Evolutionary conservation across 2,113 vertebrate species (phyloP), one percentile per base, ranked within the genome.

Genomic region (Hucho hucho): DNA sequence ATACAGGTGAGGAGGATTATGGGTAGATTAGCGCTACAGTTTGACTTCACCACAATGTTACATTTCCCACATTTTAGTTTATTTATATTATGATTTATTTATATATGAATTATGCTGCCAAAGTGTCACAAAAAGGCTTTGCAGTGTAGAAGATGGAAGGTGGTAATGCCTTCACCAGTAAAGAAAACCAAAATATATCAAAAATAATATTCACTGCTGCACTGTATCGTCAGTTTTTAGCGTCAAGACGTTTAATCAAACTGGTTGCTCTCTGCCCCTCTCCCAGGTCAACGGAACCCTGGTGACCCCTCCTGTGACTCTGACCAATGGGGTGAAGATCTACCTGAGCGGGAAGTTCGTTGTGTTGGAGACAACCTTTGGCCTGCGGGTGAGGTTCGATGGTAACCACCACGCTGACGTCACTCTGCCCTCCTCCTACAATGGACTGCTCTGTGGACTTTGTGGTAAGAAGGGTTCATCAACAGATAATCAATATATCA

Each of bases 391-490:
- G 37, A 93, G 94, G 74, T 97, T 95, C 32, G 93, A 97, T 80
- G 96, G 96, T 13, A 94, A 95, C 86, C 96, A 97, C 66, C 94
- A 95, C 0, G 94, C 91, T 46, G 96, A 96, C 64, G 94, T 97
- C 28, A 93, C 91, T 3, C 70, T 96, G 73, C 94, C 94, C 0
- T 87, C 86, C 25, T 75, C 84, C 58, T 96, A 95, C 87, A 87
- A 46, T 3, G 92, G 86, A 20, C 89, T 91, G 24, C 91, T 97
- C 70, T 97, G 96, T 68, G 96, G 96, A 73, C 85, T 97, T 73
- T 97, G 96, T 84, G 96, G 96, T 97, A 91, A 93, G 93, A 11
- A 7, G 1, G n/a, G 16, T n/a, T 22, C 9, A 61, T n/a, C 49
- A 16, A 53, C 58, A 61, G 53, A 56, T 56, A 20, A 20, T 56